Conservation (phyloP, 2,888 invertebrate genomes). For the Ichneumoninae sp. region DNA sequence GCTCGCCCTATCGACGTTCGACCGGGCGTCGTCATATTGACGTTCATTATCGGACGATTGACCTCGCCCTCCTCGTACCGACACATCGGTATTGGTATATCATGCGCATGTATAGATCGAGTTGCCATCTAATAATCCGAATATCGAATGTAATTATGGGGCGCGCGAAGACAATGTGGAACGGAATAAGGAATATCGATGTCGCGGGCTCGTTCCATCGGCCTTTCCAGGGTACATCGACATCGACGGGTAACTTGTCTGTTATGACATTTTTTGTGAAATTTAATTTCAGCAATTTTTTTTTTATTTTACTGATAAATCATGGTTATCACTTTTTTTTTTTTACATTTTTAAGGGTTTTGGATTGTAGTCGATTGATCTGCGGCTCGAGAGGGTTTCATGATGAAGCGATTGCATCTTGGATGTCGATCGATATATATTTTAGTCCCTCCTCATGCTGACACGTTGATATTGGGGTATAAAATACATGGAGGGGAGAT, state of each 20-base stretch:
- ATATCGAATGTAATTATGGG: constrained; percentile 14
- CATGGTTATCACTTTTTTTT: too few species aligned
- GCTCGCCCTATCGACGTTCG: constrained; percentile 53
- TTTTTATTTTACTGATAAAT: too few species aligned
- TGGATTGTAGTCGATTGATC: too few species aligned
- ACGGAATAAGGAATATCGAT: constrained; percentile 10
- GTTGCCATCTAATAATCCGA: constrained; percentile 4
- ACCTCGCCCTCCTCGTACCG: constrained; percentile 33
- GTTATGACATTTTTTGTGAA: too few species aligned
- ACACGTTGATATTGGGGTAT: too few species aligned
- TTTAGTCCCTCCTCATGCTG: background rate
- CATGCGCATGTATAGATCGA: background rate
- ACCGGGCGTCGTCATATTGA: constrained; percentile 55
- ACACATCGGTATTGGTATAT: background rate
- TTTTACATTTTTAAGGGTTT: too few species aligned
- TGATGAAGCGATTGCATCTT: constrained; percentile 17
- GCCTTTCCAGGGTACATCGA: background rate
- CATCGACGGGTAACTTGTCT: background rate
- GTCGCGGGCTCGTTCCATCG: background rate
- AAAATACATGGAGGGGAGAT: too few species aligned
- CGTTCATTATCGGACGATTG: constrained; percentile 64
- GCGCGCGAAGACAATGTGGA: background rate
- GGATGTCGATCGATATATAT: constrained; percentile 16
- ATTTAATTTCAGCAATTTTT: too few species aligned
- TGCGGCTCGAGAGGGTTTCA: background rate